phyloP scores from a whole-genome alignment of 2,797 vertebrate species.

The Trachurus trachurus region DNA sequence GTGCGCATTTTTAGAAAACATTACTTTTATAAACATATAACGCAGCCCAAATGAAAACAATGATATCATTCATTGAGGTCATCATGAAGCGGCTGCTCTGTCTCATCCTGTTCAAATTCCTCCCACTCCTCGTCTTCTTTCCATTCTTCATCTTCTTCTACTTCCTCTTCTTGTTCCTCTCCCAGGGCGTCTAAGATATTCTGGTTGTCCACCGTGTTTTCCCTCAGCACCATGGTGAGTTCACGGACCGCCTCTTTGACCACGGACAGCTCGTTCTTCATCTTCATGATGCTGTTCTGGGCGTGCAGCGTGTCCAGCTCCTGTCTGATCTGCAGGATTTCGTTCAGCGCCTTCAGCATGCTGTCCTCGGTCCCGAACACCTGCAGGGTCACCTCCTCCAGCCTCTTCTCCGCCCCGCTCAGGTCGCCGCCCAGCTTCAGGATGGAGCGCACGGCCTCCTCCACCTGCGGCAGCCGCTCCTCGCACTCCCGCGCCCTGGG shows the following conservation, averaged over 20 bases:
- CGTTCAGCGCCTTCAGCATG: constrained; percentile 88
- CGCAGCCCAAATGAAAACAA: not conserved
- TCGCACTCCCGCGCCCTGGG: constrained; percentile 89
- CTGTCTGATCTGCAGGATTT: constrained; percentile 86
- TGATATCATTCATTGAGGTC: constrained; percentile 64
- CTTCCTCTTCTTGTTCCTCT: constrained; percentile 35
- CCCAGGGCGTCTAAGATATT: constrained; percentile 15
- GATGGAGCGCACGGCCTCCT: constrained; percentile 90
- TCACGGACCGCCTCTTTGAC: constrained; percentile 84
- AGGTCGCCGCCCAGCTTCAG: constrained; percentile 89
- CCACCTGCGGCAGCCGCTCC: constrained; percentile 88
- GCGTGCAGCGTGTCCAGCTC: constrained; percentile 86
- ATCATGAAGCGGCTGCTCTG: constrained; percentile 6
- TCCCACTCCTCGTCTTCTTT: constrained; percentile 58
- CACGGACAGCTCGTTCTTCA: constrained; percentile 82
- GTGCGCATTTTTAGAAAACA: constrained; percentile 17
- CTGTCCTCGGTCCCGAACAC: constrained; percentile 89
- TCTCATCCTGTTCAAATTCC: constrained; percentile 33
- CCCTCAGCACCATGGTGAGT: constrained; percentile 72
- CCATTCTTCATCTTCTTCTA: constrained; percentile 48
- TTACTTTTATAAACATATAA: not conserved
- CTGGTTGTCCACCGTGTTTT: constrained; percentile 6
- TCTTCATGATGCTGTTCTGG: constrained; percentile 84
- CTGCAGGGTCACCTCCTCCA: constrained; percentile 89
- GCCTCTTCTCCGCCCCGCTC: constrained; percentile 85